These are phyloP conservation scores for Atta colombica DNA, from an alignment of 1,140 invertebrate species.

Conservation along the genomic window DNA sequence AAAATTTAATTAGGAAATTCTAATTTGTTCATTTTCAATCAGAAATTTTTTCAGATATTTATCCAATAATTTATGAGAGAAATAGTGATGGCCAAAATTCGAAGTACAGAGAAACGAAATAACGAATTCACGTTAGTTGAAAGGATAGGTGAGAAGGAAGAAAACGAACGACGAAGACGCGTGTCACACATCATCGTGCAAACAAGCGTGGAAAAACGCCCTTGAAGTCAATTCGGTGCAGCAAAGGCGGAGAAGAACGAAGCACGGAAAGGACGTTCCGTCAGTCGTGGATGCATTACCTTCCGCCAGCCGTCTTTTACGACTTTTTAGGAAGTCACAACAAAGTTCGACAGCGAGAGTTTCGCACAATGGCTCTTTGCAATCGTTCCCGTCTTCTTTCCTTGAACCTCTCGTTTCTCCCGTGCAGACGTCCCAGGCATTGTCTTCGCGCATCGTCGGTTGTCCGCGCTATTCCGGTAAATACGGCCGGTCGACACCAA, in stretches of 20 bases:
- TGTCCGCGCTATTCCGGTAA: constrained; percentile 44
- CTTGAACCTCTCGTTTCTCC: not conserved
- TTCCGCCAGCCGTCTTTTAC: constrained; percentile 70
- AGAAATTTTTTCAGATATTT: not conserved
- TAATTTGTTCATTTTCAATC: too few relatives aligned
- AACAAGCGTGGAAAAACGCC: constrained; percentile 69
- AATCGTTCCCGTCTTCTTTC: constrained; percentile 38
- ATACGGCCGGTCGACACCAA: constrained; percentile 43
- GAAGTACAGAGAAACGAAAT: not conserved
- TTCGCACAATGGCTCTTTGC: constrained; percentile 71
- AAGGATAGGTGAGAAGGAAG: not conserved
- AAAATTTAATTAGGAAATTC: too few relatives aligned
- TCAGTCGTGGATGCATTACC: constrained; percentile 71
- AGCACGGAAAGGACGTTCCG: constrained; percentile 60
- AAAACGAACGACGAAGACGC: constrained; percentile 21
- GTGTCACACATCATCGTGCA: constrained; percentile 59
- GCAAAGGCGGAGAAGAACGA: constrained; percentile 49
- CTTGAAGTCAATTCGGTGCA: constrained; percentile 65
- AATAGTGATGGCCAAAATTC: not conserved
- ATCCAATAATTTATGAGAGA: constrained; percentile 1
- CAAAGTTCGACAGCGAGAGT: constrained; percentile 76
- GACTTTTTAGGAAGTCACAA: constrained; percentile 76
- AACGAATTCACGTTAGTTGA: not conserved
- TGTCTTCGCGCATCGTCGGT: constrained; percentile 66
- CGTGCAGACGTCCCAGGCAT: constrained; percentile 38